A percentile compares a stretch with the other conserved stretches of the same genome.
Conservation (phyloP, 2,888 invertebrate species). For the Ophion costatus region DNA sequence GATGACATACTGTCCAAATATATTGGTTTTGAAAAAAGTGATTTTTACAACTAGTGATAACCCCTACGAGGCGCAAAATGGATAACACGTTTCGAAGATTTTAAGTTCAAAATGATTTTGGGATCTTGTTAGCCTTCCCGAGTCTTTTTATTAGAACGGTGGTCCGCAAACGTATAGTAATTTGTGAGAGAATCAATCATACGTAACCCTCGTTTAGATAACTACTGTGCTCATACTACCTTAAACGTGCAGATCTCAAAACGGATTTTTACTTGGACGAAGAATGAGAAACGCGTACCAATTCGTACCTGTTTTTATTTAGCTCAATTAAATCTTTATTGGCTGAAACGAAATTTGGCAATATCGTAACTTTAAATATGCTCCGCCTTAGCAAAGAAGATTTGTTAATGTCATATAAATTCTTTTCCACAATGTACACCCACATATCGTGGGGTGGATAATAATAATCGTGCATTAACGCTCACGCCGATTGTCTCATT, state of each 20-base stretch:
- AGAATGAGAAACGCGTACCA: not conserved
- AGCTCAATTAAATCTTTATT: not conserved
- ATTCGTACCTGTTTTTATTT: not conserved
- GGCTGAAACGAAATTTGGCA: not conserved
- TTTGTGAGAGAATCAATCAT: no score
- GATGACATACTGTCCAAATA: no score
- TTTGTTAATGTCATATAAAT: not conserved
- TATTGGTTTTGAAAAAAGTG: no score
- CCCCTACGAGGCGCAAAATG: no score
- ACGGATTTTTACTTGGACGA: not conserved
- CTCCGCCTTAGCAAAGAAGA: not conserved
- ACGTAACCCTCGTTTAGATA: not conserved
- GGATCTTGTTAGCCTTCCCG: no score
- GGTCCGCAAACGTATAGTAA: no score
- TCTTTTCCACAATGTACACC: not conserved
- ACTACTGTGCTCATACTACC: not conserved
- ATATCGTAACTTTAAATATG: not conserved
- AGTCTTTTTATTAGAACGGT: no score
- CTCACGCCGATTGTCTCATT: constrained; percentile 53
- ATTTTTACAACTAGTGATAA: no score
- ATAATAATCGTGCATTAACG: constrained; percentile 46
- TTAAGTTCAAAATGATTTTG: no score
- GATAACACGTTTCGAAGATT: no score
- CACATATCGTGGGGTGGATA: constrained; percentile 10
- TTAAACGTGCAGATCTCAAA: not conserved